Conservation (phyloP, 2,888 invertebrate genomes). For the Yponomeuta cagnagella region DNA sequence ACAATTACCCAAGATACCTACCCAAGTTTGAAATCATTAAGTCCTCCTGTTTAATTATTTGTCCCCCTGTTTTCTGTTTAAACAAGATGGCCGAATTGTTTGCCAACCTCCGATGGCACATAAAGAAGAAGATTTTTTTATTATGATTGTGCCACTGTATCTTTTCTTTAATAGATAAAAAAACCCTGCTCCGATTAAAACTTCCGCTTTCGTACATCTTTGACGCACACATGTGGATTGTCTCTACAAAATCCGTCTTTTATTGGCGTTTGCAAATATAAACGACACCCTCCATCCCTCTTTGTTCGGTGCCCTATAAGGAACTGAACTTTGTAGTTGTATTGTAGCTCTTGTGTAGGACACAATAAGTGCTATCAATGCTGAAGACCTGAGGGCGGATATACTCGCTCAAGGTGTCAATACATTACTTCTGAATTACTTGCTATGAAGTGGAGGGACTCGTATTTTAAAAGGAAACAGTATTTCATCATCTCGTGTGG, state of each 20-base stretch:
- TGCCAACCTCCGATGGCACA: too few relatives aligned
- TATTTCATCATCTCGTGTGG: not conserved
- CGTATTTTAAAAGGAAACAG: not conserved
- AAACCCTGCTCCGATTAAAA: not conserved
- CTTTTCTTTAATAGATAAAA: not conserved
- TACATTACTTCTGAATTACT: not conserved
- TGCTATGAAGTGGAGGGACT: not conserved
- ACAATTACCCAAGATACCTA: too few relatives aligned
- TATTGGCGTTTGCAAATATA: not conserved
- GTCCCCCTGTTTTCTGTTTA: too few relatives aligned
- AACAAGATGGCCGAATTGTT: too few relatives aligned
- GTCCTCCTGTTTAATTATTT: too few relatives aligned
- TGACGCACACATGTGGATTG: not conserved
- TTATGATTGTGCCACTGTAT: too few relatives aligned
- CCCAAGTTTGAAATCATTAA: too few relatives aligned
- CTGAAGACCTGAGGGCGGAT: not conserved
- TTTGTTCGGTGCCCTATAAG: not conserved
- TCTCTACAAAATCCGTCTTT: constrained; percentile 2
- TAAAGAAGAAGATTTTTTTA: too few relatives aligned
- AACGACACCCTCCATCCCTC: not conserved
- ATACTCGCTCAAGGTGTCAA: not conserved
- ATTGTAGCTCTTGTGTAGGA: not conserved
- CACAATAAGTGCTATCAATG: not conserved
- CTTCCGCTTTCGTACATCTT: not conserved
- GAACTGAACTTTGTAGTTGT: not conserved